Evolutionary conservation across 1,140 invertebrate genomes (phyloP), one percentile per base, ranked within the genome.

Genomic region (Neodiprion fabricii): DNA sequence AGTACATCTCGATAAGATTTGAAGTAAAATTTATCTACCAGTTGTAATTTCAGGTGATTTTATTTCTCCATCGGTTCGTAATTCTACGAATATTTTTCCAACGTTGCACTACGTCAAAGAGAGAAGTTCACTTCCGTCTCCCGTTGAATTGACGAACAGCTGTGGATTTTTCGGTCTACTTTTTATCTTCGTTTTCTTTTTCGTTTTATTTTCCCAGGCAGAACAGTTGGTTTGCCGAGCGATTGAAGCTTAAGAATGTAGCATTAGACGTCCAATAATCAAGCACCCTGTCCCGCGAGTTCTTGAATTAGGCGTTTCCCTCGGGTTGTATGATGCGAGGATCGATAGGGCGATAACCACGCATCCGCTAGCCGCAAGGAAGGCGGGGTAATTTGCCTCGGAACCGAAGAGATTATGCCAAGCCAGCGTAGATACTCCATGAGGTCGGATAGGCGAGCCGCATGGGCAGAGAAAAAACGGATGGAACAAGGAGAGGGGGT

Each of bases 401-500:
- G 53, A 61, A 17, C 53, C 53, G 11, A 17, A 61, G 53, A 61
- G 53, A 61, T 61, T 61, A 61, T 61, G 53, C 53, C 53, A 17
- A 61, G 53, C 53, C n/a, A 61, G 11, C 53, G 53, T 61, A 12
- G 11, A 10, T 7, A 50, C 50, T 71, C 21, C 76, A 74, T 49
- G 50, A 53, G 53, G n/a, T 50, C n/a, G 50, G 70, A 77, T 23
- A 74, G 61, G 47, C 28, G 28, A 4, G 28, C 28, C 5, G 28
- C 47, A 72, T 70, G 53, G 79, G 40, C 28, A 21, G 70, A 65
- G 49, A 67, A 48, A 23, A 50, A 48, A 48, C 11, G 50, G 23
- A 1, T 67, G 28, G 11, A 1, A 48, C 53, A 17, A 28, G 67
- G 17, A 70, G 72, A 74, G 76, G 71, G 69, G 71, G 73, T 71